Evolutionary conservation across 2,888 invertebrate species (phyloP).

Genomic region (Fragum fragum): DNA sequence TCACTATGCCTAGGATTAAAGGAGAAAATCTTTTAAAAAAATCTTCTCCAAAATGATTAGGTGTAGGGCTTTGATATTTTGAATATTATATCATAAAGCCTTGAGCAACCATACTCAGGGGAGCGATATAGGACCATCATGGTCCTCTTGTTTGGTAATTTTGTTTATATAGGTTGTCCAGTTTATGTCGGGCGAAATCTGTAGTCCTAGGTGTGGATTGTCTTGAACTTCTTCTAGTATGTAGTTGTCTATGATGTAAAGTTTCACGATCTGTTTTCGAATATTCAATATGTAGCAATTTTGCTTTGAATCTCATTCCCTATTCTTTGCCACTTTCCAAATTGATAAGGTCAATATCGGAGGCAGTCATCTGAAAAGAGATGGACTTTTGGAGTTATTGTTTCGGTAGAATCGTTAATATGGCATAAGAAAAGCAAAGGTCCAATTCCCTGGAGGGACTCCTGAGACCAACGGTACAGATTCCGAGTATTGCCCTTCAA

Average conservation of each 20-base stretch:
- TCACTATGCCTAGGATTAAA: no score
- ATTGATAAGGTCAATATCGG: not conserved
- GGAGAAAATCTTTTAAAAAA: no score
- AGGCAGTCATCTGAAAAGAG: conserved; percentile 19
- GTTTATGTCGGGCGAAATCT: conserved; percentile 50
- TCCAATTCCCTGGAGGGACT: not conserved
- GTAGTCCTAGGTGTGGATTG: conserved; percentile 51
- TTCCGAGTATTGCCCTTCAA: not conserved
- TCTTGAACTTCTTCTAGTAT: conserved; percentile 34
- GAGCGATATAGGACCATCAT: not conserved
- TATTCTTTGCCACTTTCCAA: not conserved
- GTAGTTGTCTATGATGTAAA: conserved; percentile 33
- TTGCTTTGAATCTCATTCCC: conserved; percentile 24
- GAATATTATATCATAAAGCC: no score
- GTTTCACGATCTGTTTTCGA: conserved; percentile 9
- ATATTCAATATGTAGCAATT: conserved; percentile 33
- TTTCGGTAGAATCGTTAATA: not conserved
- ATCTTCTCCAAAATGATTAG: no score
- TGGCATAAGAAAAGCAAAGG: conserved; percentile 1
- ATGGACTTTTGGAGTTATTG: not conserved
- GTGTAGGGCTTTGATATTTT: no score
- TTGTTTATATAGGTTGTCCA: conserved; percentile 51
- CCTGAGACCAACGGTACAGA: not conserved
- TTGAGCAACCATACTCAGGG: no score
- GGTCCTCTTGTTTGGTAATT: conserved; percentile 20